Conservation (phyloP, 2,888 invertebrate genomes). For the Alviniconcha strummeri region DNA sequence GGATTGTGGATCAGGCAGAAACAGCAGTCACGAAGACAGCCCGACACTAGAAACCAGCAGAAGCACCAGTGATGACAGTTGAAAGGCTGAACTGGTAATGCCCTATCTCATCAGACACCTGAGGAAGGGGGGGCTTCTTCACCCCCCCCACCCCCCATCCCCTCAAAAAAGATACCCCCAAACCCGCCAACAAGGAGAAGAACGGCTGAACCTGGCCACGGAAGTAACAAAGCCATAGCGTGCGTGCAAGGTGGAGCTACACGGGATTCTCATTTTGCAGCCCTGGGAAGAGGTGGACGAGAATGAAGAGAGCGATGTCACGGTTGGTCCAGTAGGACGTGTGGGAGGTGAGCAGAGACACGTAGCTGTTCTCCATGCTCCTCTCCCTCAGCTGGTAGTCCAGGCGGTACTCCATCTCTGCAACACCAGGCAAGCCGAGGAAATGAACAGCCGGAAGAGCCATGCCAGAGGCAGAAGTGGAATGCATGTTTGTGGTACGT, state of each 20-base stretch:
- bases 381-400: constrained; percentile 79
- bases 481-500: no score
- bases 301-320: constrained; percentile 80
- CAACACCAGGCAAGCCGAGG: constrained; percentile 22
- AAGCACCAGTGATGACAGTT: not conserved
- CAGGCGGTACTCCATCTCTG: constrained; percentile 78
- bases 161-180: no score
- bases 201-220: no score
- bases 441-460: not conserved
- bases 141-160: no score
- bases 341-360: constrained; percentile 80
- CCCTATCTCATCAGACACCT: no score
- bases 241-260: no score
- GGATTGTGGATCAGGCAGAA: no score
- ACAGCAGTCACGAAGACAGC: not conserved
- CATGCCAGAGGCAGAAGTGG: no score
- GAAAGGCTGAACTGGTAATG: no score
- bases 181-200: no score
- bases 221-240: no score
- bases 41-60: not conserved
- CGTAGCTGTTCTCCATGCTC: constrained; percentile 78
- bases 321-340: constrained; percentile 81
- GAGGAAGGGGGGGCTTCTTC: no score
- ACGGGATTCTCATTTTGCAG: constrained; percentile 45
- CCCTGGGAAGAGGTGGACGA: constrained; percentile 71